phyloP scores from a whole-genome alignment of 2,888 invertebrate species.

The Stegophylla sp. region DNA sequence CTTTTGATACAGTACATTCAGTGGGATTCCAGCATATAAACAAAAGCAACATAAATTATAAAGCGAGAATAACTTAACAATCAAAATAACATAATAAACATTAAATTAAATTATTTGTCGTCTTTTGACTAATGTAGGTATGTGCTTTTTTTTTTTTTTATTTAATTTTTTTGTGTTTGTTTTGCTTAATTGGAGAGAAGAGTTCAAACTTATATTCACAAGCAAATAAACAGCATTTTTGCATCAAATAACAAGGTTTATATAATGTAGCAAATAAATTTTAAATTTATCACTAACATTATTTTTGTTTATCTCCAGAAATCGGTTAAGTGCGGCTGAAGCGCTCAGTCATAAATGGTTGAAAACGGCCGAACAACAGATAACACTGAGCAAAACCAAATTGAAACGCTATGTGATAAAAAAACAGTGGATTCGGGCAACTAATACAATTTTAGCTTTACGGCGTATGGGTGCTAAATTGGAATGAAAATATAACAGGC shows the following conservation, averaged over 20 bases:
- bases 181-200: conserved; percentile 19
- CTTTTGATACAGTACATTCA: too few relatives aligned
- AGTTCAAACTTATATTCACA: conserved; percentile 19
- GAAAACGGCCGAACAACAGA: conserved; percentile 66
- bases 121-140: conserved; percentile 14
- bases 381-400: conserved; percentile 77
- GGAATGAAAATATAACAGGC: conserved; percentile 2
- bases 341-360: conserved; percentile 84
- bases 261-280: conserved; percentile 6
- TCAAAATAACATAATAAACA: background rate
- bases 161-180: conserved; percentile 21
- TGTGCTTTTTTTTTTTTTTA: conserved; percentile 26
- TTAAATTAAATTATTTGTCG: conserved; percentile 9
- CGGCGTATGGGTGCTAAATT: conserved; percentile 85
- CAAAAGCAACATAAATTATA: background rate
- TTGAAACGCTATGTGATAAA: conserved; percentile 87
- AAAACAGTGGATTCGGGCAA: conserved; percentile 88
- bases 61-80: background rate
- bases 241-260: conserved; percentile 20
- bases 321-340: conserved; percentile 75
- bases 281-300: background rate
- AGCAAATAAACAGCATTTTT: conserved; percentile 1
- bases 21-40: background rate
- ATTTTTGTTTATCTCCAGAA: conserved; percentile 68
- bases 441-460: conserved; percentile 85